phyloP scores from a whole-genome alignment of 2,797 vertebrate species.

The Catharus ustulatus region DNA sequence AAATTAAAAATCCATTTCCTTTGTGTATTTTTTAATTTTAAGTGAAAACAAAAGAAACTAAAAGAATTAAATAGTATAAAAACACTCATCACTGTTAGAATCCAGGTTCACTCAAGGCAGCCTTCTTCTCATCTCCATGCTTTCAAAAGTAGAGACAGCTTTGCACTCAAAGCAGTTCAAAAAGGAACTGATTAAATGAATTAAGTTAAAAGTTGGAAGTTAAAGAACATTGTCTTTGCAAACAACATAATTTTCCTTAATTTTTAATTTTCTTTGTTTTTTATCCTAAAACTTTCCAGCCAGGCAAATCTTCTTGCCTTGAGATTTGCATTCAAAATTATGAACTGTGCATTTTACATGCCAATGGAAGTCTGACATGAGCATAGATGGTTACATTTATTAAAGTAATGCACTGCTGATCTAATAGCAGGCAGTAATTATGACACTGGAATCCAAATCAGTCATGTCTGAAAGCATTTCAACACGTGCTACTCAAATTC shows the following conservation, averaged over 20 bases:
- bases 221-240: background rate
- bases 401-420: background rate
- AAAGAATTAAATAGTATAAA: no score
- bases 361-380: background rate
- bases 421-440: background rate
- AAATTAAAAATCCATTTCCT: no score
- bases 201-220: background rate
- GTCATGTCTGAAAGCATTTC: background rate
- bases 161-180: background rate
- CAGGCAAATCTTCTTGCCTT: background rate
- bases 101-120: background rate
- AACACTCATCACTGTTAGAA: no score
- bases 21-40: no score
- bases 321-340: background rate
- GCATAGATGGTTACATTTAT: background rate
- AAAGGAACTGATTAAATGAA: background rate
- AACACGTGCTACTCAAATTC: background rate
- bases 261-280: background rate
- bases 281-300: background rate
- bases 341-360: background rate
- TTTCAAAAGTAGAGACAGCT: background rate
- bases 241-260: background rate
- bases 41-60: no score
- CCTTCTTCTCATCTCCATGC: background rate
- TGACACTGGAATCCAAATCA: background rate